phyloP scores from a whole-genome alignment of 2,888 invertebrate species.

The Drosophila mimetica region DNA sequence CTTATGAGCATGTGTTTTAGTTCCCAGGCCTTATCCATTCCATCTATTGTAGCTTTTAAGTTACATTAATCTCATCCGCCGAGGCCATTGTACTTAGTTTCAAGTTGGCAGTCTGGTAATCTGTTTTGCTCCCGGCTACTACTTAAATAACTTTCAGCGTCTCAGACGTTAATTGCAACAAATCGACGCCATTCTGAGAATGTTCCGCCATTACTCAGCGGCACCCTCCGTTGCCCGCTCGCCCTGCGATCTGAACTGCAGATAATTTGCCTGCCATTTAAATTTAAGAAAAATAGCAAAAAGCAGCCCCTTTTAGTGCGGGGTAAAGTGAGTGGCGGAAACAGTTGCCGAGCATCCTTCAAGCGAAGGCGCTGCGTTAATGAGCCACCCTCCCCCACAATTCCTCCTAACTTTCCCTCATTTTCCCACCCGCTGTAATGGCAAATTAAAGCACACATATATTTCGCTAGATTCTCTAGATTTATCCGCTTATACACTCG shows the following conservation, averaged over 20 bases:
- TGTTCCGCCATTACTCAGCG: slow-evolving; percentile 61
- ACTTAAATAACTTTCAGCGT: slow-evolving; percentile 54
- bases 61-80: neutral
- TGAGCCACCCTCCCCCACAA: slow-evolving; percentile 53
- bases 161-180: slow-evolving; percentile 71
- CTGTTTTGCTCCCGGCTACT: slow-evolving; percentile 12
- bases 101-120: slow-evolving; percentile 8
- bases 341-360: slow-evolving; percentile 65
- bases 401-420: slow-evolving; percentile 23
- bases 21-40: neutral
- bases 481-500: slow-evolving; percentile 9
- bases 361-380: slow-evolving; percentile 63
- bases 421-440: slow-evolving; percentile 28
- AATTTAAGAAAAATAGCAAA: slow-evolving; percentile 51
- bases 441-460: slow-evolving; percentile 43
- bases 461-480: slow-evolving; percentile 4
- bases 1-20: neutral
- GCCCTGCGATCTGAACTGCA: slow-evolving; percentile 15
- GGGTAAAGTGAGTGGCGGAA: slow-evolving; percentile 48
- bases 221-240: neutral
- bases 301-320: slow-evolving; percentile 31
- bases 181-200: slow-evolving; percentile 69
- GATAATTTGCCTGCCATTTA: slow-evolving; percentile 53
- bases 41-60: neutral
- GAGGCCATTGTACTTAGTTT: slow-evolving; percentile 9